Percentiles rank a stretch among this genome's conserved stretches.
Evolutionary conservation across 2,113 vertebrate species (phyloP).

Genomic region (Archilochus colubris): DNA sequence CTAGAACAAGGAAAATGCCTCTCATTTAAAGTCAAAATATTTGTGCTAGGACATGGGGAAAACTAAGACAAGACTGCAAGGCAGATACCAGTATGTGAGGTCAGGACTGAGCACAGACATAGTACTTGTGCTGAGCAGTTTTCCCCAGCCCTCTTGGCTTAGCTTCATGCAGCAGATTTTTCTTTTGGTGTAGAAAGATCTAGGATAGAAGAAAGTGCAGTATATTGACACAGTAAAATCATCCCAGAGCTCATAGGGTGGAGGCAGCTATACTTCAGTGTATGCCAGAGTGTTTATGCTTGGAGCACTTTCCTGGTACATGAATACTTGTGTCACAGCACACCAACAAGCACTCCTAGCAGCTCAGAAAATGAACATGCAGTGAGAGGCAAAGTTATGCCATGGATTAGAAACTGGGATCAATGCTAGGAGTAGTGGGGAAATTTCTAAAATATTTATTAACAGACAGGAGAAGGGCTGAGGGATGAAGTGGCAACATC

Average conservation of each 20-base stretch:
- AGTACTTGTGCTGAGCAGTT: background rate
- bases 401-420: constrained; percentile 15
- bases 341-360: background rate
- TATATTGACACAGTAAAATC: background rate
- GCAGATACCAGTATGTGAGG: background rate
- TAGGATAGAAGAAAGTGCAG: background rate
- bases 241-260: background rate
- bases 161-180: background rate
- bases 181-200: background rate
- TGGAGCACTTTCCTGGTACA: background rate
- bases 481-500: background rate
- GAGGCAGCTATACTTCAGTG: background rate
- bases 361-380: background rate
- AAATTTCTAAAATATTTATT: background rate
- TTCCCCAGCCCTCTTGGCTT: background rate
- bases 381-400: background rate
- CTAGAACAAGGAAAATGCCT: background rate
- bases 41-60: background rate
- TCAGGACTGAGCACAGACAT: background rate
- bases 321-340: background rate
- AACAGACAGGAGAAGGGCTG: background rate
- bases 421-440: background rate
- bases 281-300: background rate
- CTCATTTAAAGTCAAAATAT: background rate
- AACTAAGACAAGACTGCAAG: background rate